These are phyloP conservation scores for Nasonia giraulti DNA, from an alignment of 1,140 invertebrate genomes.

Conservation along the genomic window DNA sequence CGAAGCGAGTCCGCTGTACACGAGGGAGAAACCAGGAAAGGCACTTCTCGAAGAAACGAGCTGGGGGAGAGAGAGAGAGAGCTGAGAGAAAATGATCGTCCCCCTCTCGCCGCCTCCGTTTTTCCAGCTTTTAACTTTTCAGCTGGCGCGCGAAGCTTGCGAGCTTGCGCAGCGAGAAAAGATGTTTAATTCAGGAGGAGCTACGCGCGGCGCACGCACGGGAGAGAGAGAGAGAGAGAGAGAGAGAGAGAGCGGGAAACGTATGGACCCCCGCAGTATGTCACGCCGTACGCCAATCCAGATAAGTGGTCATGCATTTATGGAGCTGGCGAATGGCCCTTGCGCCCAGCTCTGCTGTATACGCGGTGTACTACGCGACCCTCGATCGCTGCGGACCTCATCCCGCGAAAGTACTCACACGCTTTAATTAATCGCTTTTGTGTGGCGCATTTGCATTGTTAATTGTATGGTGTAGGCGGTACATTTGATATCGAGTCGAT, in stretches of 20 bases:
- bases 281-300: slow-evolving; percentile 69
- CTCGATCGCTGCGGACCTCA: background rate
- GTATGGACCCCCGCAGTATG: slow-evolving; percentile 59
- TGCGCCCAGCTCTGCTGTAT: background rate
- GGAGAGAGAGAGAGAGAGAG: slow-evolving; percentile 63
- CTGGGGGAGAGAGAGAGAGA: background rate
- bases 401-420: background rate
- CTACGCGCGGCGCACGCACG: slow-evolving; percentile 35
- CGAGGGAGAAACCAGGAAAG: slow-evolving; percentile 45
- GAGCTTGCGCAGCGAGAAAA: background rate
- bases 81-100: slow-evolving; percentile 36
- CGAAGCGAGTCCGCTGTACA: background rate
- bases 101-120: background rate
- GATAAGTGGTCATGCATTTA: slow-evolving; percentile 75
- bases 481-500: no score
- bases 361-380: background rate
- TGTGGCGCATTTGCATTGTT: no score
- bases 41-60: slow-evolving; percentile 49
- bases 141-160: background rate
- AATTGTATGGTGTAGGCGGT: no score
- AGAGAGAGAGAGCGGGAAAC: slow-evolving; percentile 65
- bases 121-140: slow-evolving; percentile 67
- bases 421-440: no score
- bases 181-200: slow-evolving; percentile 73
- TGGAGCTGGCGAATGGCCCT: slow-evolving; percentile 59